Percentiles rank a stretch among this genome's conserved stretches.
Conservation (phyloP, 2,888 invertebrate genomes). For the Lepidonotus clava region DNA sequence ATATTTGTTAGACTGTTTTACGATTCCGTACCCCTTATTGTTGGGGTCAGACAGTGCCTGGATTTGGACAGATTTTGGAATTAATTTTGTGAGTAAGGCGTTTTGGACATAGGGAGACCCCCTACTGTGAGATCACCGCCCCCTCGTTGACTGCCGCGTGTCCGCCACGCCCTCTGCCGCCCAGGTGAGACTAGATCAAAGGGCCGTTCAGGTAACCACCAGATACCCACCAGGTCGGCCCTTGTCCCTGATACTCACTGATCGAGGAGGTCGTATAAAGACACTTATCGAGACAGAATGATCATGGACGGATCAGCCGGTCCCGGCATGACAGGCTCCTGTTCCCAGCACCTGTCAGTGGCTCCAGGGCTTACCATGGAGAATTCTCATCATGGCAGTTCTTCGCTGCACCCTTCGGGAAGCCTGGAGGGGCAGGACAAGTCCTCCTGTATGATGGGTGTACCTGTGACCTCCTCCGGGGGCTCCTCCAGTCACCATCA, state of each 20-base stretch:
- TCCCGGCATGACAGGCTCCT: not conserved
- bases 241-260: not conserved
- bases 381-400: not conserved
- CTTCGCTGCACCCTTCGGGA: not conserved
- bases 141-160: conserved; percentile 4
- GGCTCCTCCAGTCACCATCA: not conserved
- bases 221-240: not conserved
- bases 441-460: not conserved
- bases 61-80: no score
- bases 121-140: no score
- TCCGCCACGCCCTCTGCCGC: conserved; percentile 3
- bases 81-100: no score
- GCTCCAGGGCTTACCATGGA: conserved; percentile 21
- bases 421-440: conserved; percentile 8
- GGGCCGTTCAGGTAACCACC: not conserved
- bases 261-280: conserved; percentile 4
- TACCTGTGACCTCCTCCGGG: no score
- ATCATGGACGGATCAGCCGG: conserved; percentile 32
- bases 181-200: conserved; percentile 8
- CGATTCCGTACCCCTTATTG: no score
- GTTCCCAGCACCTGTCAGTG: conserved; percentile 1
- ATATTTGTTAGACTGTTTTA: no score
- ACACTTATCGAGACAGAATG: no score
- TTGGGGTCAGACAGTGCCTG: no score
- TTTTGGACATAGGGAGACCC: no score